These are phyloP conservation scores for Hymenopus coronatus DNA, from an alignment of 2,888 invertebrate species.

Conservation along the genomic window DNA sequence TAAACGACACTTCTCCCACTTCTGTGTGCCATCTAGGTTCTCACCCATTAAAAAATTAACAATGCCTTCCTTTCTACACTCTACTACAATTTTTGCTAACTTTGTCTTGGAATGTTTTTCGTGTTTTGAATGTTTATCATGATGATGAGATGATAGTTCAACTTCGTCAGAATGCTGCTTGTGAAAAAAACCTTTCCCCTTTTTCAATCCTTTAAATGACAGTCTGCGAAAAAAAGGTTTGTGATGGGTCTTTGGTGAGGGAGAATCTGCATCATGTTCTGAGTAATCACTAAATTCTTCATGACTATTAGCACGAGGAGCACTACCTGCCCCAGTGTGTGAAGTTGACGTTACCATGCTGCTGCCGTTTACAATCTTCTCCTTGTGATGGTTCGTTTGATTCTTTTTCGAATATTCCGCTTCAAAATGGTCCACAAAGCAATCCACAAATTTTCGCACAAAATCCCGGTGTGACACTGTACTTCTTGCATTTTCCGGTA, in stretches of 20 bases:
- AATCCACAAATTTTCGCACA: constrained; percentile 77
- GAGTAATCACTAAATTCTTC: constrained; percentile 60
- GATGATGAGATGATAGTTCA: constrained; percentile 56
- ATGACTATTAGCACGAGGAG: constrained; percentile 35
- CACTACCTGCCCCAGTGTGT: constrained; percentile 15
- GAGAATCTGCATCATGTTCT: constrained; percentile 63
- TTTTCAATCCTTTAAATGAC: constrained; percentile 83
- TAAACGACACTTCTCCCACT: constrained; percentile 92
- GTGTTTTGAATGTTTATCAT: constrained; percentile 44
- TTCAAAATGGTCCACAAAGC: constrained; percentile 82
- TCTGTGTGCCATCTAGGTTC: constrained; percentile 81
- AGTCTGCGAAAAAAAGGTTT: constrained; percentile 83
- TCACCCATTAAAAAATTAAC: constrained; percentile 92
- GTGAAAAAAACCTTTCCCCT: constrained; percentile 80
- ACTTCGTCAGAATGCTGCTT: constrained; percentile 88
- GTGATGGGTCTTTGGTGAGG: constrained; percentile 75
- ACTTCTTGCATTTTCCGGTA: constrained; percentile 63
- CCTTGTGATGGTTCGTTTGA: constrained; percentile 41
- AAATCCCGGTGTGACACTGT: constrained; percentile 74
- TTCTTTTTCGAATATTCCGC: constrained; percentile 59
- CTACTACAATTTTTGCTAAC: constrained; percentile 87
- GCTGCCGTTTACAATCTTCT: constrained; percentile 49
- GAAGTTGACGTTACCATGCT: constrained; percentile 17
- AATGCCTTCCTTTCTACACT: constrained; percentile 89
- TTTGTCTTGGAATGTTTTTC: constrained; percentile 80